These are phyloP conservation scores for Passerculus sandwichensis DNA, from an alignment of 2,797 vertebrate species.

Conservation along the genomic window DNA sequence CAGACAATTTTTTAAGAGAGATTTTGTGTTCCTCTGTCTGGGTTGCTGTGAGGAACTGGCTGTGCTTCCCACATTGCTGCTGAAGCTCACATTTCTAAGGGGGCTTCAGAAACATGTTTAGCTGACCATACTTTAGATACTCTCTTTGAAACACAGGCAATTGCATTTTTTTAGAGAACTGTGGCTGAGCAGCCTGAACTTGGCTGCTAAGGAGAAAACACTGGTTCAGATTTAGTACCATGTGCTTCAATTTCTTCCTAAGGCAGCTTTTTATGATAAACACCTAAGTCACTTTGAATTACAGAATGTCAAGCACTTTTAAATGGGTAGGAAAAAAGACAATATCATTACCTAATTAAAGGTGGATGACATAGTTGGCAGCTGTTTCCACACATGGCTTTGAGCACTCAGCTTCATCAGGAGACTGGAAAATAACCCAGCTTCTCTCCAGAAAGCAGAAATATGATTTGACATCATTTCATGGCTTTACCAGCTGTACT, in stretches of 20 bases:
- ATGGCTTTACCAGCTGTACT: constrained; percentile 80
- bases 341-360: constrained; percentile 53
- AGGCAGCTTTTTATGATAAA: constrained; percentile 44
- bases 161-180: neutral
- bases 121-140: neutral
- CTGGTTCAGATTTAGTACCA: neutral
- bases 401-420: constrained; percentile 49
- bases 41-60: neutral
- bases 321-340: constrained; percentile 20
- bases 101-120: neutral
- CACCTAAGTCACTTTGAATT: constrained; percentile 49
- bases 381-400: constrained; percentile 59
- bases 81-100: neutral
- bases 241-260: neutral
- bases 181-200: neutral
- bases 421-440: constrained; percentile 73
- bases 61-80: neutral
- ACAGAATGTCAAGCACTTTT: constrained; percentile 43
- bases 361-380: constrained; percentile 58
- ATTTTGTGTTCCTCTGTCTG: neutral
- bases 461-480: constrained; percentile 78
- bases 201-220: neutral
- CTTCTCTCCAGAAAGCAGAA: constrained; percentile 72
- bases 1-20: neutral
- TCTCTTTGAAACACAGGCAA: neutral